phyloP scores from a whole-genome alignment of 2,797 vertebrate genomes.

The Cirrhinus mrigala region DNA sequence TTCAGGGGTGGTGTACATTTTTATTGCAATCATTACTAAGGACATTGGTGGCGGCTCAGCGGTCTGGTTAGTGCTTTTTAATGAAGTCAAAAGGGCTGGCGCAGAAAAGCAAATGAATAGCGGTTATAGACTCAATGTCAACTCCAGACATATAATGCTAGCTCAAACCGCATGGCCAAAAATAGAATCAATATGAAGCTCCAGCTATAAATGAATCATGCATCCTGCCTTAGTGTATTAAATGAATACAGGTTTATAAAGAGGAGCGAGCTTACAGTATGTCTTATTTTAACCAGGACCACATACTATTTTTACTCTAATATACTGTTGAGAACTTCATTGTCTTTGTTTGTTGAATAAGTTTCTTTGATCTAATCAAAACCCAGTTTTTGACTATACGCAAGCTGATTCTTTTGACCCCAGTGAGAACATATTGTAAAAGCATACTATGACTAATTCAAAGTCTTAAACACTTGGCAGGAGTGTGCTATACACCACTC shows the following conservation, averaged over 20 bases:
- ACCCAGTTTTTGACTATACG: neutral
- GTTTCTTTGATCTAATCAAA: neutral
- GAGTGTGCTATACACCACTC: neutral
- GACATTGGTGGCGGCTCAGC: slow-evolving; percentile 41
- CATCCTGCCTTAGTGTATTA: neutral
- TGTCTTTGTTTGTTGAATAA: neutral
- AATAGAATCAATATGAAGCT: slow-evolving; percentile 36
- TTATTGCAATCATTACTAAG: slow-evolving; percentile 64
- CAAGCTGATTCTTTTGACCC: neutral
- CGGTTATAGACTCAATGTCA: slow-evolving; percentile 48
- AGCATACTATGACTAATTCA: neutral
- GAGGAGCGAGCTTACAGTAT: neutral
- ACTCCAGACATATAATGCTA: slow-evolving; percentile 43
- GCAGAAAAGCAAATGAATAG: slow-evolving; percentile 60
- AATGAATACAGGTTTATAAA: slow-evolving; percentile 7
- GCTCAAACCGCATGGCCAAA: slow-evolving; percentile 30
- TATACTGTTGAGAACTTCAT: neutral
- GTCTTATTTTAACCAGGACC: neutral
- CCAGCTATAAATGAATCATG: slow-evolving; percentile 29
- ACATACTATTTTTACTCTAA: neutral
- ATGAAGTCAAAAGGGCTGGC: slow-evolving; percentile 58
- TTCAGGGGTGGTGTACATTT: slow-evolving; percentile 48
- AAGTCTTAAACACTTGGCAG: neutral
- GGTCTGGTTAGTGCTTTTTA: slow-evolving; percentile 61
- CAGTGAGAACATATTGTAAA: neutral